Conservation (phyloP, 2,113 vertebrate genomes). For the Loxodonta africana region DNA sequence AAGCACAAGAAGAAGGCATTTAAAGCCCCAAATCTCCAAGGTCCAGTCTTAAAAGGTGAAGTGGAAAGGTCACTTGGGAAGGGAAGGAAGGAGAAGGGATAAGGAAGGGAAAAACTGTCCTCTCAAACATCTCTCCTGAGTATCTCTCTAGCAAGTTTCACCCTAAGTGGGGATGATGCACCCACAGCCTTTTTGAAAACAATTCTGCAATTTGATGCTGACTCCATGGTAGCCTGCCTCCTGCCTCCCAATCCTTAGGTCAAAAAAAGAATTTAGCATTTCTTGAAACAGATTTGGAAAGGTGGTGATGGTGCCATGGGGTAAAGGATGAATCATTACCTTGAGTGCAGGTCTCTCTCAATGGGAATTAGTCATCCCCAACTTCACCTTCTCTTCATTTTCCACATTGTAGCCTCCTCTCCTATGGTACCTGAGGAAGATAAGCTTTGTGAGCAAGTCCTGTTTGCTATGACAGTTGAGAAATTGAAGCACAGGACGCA, state of each 20-base stretch:
- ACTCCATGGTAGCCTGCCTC: not conserved
- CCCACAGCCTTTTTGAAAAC: not conserved
- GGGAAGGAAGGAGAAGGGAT: not conserved
- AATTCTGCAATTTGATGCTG: not conserved
- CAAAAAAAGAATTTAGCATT: conserved; percentile 39
- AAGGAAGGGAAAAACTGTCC: not conserved
- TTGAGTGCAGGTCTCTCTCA: conserved; percentile 87
- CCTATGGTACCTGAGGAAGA: conserved; percentile 94
- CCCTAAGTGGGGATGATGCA: not conserved
- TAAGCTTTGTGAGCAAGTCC: conserved; percentile 54
- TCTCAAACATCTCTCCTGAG: not conserved
- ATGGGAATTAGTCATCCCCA: conserved; percentile 93
- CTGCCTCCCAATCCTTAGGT: not conserved
- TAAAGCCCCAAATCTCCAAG: not conserved
- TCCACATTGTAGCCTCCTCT: conserved; percentile 97
- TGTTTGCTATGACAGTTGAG: not conserved
- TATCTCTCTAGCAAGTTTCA: conserved; percentile 40
- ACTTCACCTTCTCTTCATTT: conserved; percentile 97
- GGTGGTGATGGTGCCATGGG: not conserved
- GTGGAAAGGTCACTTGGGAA: not conserved
- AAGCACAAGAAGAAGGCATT: not conserved
- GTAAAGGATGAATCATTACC: conserved; percentile 80
- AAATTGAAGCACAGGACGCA: not conserved
- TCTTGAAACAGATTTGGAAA: conserved; percentile 18
- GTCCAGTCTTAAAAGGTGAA: not conserved